These are phyloP conservation scores for Drosophila imparisetae DNA, from an alignment of 2,888 invertebrate species.

Conservation along the genomic window DNA sequence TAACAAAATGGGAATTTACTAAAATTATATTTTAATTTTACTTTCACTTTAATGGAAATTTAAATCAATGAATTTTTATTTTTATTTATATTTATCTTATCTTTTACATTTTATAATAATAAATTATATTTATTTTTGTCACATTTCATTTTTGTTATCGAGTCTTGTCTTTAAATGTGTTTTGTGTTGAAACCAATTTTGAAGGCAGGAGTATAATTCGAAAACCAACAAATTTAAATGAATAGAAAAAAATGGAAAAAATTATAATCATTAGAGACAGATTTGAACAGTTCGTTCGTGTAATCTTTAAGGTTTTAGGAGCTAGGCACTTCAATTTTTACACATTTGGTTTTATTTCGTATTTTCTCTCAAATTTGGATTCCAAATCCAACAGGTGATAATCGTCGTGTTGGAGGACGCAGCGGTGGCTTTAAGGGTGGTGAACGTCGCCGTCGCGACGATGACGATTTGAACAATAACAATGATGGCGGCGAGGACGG, in stretches of 20 bases:
- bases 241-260: neutral
- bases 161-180: neutral
- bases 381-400: slow-evolving; percentile 14
- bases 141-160: neutral
- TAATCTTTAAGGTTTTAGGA: neutral
- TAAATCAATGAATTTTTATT: neutral
- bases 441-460: slow-evolving; percentile 47
- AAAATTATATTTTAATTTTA: neutral
- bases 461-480: slow-evolving; percentile 62
- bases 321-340: neutral
- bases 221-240: neutral
- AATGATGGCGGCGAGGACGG: slow-evolving; percentile 50
- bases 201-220: neutral
- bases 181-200: neutral
- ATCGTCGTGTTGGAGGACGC: slow-evolving; percentile 27
- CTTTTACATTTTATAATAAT: neutral
- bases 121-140: neutral
- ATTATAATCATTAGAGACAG: neutral
- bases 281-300: neutral
- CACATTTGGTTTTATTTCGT: neutral
- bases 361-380: neutral
- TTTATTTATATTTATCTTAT: neutral
- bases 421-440: slow-evolving; percentile 21
- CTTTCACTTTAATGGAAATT: neutral
- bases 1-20: neutral